Conservation (phyloP, 2,888 invertebrate genomes). For the Orchestes rusci region DNA sequence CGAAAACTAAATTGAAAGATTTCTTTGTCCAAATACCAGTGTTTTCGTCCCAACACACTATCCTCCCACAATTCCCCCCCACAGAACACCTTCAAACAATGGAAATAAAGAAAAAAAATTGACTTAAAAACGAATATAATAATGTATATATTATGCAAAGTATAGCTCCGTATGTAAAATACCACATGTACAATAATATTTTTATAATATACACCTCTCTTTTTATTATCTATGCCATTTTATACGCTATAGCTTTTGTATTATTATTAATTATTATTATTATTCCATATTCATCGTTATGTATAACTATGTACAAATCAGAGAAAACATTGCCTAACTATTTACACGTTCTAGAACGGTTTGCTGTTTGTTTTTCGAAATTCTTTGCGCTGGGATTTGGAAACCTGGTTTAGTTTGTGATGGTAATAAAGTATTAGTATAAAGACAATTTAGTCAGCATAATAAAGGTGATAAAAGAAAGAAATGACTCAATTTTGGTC, state of each 20-base stretch:
- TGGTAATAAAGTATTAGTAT: no score
- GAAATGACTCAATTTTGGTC: no score
- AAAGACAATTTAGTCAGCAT: no score
- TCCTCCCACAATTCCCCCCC: constrained; percentile 40
- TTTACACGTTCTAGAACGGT: constrained; percentile 34
- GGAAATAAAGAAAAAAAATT: constrained; percentile 36
- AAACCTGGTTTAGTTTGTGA: no score
- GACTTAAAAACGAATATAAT: constrained; percentile 28
- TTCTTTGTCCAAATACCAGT: no score
- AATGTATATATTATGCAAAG: constrained; percentile 35
- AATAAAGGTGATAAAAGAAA: no score
- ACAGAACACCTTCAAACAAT: constrained; percentile 40
- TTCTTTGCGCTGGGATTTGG: no score
- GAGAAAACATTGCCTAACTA: constrained; percentile 37
- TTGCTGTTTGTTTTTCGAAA: no score
- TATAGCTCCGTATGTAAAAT: constrained; percentile 39
- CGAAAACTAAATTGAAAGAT: neutral
- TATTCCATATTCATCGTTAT: no score
- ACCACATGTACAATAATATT: constrained; percentile 36
- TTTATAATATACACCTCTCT: constrained; percentile 31
- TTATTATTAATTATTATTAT: no score
- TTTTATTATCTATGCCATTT: constrained; percentile 21
- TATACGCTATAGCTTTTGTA: constrained; percentile 20
- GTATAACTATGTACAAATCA: constrained; percentile 30
- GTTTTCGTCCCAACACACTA: no score